Base-by-base conservation (phyloP, 2,888 invertebrate species). In the Meiosimyza decipiens region DNA sequence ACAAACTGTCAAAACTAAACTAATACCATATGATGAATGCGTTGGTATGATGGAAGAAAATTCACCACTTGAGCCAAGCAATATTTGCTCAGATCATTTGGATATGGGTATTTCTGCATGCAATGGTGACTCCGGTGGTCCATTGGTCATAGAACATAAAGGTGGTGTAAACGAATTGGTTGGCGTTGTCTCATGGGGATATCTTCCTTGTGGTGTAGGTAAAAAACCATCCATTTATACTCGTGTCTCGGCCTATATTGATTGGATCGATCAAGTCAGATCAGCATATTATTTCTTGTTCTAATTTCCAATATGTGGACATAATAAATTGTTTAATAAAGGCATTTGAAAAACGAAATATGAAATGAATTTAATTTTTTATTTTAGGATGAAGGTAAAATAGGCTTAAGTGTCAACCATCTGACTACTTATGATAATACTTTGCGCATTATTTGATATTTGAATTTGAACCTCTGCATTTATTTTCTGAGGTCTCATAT, bases 171-270 rank as follows among this genome's bases (percentile, higher is more conserved):
- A 79, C 55, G 80, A 85, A 65, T 80, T 88, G 57, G 81, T 88
- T 70, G 89, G 89, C 72, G 74, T 89, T 57, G 88, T 88, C 15
- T 89, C 89, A 50, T 89, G 89, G 89, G 89, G 88, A n/a, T 80
- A 80, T 50, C 83, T 86, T 70, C 89, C 89, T 52, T 89, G 89
- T 71, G 89, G 88, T 6, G 1, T 72, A 5, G 74, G 70, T 15
- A 82, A 85, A 47, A 16, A 74, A n/a, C 89, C 89, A 5, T 87
- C 89, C 0, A 84, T 89, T 11, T 89, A 86, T 79, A 88, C 88
- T 0, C 84, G 87, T 12, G 85, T 87, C 2, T 85, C 89, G 0
- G 81, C 86, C 22, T 88, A 86, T 77, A 11, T 85, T 66, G 82
- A 85, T 12, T 89, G 88, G 88, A 79, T 88, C 6, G 0, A 6